Conservation (phyloP, 2,797 vertebrate genomes). For the Sylvia borin region DNA sequence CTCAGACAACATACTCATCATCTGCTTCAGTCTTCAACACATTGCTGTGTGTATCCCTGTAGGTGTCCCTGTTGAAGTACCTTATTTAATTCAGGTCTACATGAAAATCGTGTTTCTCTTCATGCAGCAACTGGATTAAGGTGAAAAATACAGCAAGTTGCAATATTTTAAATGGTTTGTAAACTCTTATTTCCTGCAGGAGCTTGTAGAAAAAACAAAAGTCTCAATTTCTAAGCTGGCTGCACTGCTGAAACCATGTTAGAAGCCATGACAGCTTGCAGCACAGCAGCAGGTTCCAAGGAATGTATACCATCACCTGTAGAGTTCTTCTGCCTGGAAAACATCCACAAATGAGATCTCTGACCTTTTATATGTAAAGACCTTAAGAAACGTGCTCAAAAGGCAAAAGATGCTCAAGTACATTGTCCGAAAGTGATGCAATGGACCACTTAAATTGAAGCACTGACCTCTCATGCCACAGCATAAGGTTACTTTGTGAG, state of each 20-base stretch:
- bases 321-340: background rate
- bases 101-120: background rate
- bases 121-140: background rate
- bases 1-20: background rate
- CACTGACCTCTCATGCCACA: background rate
- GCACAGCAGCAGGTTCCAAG: background rate
- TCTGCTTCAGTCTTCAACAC: background rate
- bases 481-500: background rate
- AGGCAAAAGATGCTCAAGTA: background rate
- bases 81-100: background rate
- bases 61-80: background rate
- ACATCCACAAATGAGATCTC: background rate
- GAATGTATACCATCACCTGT: accelerated
- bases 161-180: background rate
- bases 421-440: background rate
- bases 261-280: background rate
- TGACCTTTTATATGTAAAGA: background rate
- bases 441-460: background rate
- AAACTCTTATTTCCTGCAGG: background rate
- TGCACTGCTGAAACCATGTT: accelerated
- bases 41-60: background rate
- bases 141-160: background rate
- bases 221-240: background rate
- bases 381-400: background rate
- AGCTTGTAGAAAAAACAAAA: background rate